phyloP scores from a whole-genome alignment of 2,888 invertebrate genomes.

The Amphipoea oculea region DNA sequence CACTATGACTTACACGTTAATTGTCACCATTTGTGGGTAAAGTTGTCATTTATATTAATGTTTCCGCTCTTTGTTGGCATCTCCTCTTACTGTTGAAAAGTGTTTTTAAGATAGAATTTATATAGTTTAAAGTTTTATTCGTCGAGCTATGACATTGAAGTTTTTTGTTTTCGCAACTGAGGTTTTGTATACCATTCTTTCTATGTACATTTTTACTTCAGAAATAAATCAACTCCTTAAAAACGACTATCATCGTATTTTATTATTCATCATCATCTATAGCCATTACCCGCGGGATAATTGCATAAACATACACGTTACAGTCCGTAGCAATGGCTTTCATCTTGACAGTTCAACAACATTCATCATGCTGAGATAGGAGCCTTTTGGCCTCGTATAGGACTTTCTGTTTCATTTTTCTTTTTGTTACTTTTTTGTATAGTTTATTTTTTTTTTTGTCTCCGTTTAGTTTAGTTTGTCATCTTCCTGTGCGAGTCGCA shows the following conservation, averaged over 20 bases:
- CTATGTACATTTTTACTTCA: not conserved
- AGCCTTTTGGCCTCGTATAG: too few relatives aligned
- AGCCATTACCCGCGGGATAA: not conserved
- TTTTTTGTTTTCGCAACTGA: not conserved
- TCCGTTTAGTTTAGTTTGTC: too few relatives aligned
- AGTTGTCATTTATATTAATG: conserved; percentile 46
- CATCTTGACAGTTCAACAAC: not conserved
- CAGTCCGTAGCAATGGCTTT: too few relatives aligned
- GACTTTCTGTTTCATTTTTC: too few relatives aligned
- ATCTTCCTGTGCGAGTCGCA: too few relatives aligned
- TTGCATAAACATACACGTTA: not conserved
- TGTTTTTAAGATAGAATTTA: not conserved
- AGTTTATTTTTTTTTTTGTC: too few relatives aligned
- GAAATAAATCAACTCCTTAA: not conserved
- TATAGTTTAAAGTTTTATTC: conserved; percentile 6
- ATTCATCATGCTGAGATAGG: too few relatives aligned
- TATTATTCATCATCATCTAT: too few relatives aligned
- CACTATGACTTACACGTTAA: conserved; percentile 32
- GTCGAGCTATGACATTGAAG: not conserved
- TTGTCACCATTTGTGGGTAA: conserved; percentile 30
- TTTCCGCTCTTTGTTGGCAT: conserved; percentile 1
- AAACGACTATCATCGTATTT: not conserved
- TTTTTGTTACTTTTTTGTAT: too few relatives aligned
- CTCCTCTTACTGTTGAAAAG: not conserved
- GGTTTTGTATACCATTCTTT: not conserved